Evolutionary conservation across 1,140 invertebrate genomes (phyloP), one percentile per base, ranked within the genome.

Genomic region (Probaryconus sp.): DNA sequence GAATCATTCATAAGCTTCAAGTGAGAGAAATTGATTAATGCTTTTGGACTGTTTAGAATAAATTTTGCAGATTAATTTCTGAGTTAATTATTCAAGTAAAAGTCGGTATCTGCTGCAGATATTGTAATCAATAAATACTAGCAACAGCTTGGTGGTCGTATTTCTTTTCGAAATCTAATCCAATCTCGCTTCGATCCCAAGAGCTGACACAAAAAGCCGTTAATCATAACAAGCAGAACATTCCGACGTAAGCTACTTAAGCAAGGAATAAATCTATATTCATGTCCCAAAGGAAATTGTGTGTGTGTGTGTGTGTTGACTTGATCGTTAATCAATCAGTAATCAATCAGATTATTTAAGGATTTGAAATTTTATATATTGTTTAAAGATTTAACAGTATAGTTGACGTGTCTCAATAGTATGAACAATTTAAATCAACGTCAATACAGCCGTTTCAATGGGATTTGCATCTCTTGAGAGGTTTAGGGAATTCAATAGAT

Each of bases 191-290:
- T 37, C 60, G 38, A 72, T 65, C 43, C 47, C 33, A 18, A 31
- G 67, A 51, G 61, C 61, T 73, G 61, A 61, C 61, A 65, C 33
- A 61, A 47, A 58, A 55, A 58, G 69, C 55, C 69, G 55, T 73
- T 73, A 73, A 73, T 72, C 69, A 72, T 72, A 65, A 65, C 60
- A 60, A 72, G 42, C 47, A 45, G 69, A 65, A 65, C 61, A 70
- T 63, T 63, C 58, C 43, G 56, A 70, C 58, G 31, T 70, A 70
- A 70, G 67, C 67, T 70, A 70, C 67, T 70, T 70, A 70, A 70
- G 61, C 30, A 55, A 28, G 28, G 60, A 61, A 72, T 65, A 65
- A 72, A 74, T 74, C 48, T 72, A 31, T 65, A 64, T 72, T 64
- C 58, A 45, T 45, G 60, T 60, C 37, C 20, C 9, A 14, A 40